A percentile compares a stretch with the other conserved stretches of the same genome.
phyloP scores from a whole-genome alignment of 2,888 invertebrate species.

The Drosophila buzzatii region DNA sequence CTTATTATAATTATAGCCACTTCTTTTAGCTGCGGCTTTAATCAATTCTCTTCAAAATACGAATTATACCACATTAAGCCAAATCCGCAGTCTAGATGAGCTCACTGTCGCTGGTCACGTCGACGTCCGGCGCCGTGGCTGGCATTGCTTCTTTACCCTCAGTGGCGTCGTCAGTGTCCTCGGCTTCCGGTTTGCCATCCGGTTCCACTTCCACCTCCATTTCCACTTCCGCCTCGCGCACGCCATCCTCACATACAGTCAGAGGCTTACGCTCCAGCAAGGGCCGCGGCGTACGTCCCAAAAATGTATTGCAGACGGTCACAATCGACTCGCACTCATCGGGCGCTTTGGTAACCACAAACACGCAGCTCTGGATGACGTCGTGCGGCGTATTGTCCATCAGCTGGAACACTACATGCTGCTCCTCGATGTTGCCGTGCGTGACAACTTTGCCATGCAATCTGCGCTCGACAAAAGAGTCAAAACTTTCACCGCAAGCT shows the following conservation, averaged over 20 bases:
- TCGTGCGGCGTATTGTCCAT: constrained; percentile 80
- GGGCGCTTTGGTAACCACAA: constrained; percentile 65
- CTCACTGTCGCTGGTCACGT: constrained; percentile 39
- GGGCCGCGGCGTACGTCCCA: constrained; percentile 79
- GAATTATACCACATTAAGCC: constrained; percentile 4
- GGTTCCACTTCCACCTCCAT: constrained; percentile 28
- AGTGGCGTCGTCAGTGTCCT: constrained; percentile 40
- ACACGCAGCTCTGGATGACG: constrained; percentile 81
- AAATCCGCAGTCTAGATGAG: constrained; percentile 34
- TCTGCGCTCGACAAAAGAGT: constrained; percentile 47
- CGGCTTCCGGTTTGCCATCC: constrained; percentile 46
- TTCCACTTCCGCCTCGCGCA: constrained; percentile 57
- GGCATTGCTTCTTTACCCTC: constrained; percentile 30
- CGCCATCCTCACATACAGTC: constrained; percentile 71
- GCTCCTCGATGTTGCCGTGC: constrained; percentile 69
- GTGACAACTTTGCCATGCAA: constrained; percentile 77
- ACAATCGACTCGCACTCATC: constrained; percentile 78
- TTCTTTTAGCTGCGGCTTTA: not conserved
- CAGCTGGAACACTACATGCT: constrained; percentile 79
- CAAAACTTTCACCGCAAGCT: constrained; percentile 10
- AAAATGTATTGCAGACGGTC: constrained; percentile 76
- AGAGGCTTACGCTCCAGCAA: constrained; percentile 71
- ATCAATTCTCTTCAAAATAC: not conserved
- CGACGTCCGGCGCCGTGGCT: constrained; percentile 41
- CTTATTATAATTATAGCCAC: not conserved